Conservation (phyloP, 1,140 invertebrate species). For the Cotesia chilonis region DNA sequence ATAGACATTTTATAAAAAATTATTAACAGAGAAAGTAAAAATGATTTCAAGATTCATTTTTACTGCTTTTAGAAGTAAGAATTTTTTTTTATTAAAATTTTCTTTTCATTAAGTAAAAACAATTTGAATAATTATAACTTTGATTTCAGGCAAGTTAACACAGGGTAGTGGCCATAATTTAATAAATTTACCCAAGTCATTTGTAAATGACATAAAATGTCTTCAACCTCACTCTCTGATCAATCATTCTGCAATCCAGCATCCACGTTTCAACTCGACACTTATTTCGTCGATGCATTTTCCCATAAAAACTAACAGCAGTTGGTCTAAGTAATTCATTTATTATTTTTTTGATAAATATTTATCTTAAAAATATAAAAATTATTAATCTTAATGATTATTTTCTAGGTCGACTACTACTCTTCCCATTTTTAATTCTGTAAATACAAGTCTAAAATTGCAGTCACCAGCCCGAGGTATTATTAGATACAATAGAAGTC, state of each 20-base stretch:
- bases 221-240: background rate
- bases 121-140: too few species aligned
- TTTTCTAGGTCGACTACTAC: conserved; percentile 1
- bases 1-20: too few species aligned
- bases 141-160: background rate
- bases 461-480: conserved; percentile 64
- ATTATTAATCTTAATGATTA: background rate
- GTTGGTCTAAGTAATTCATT: too few species aligned
- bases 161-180: background rate
- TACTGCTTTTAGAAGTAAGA: too few species aligned
- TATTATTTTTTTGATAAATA: too few species aligned
- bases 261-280: background rate
- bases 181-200: background rate
- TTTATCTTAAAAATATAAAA: too few species aligned
- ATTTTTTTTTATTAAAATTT: too few species aligned
- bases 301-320: too few species aligned
- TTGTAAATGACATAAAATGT: background rate
- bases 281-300: background rate
- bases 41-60: too few species aligned
- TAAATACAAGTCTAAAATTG: background rate
- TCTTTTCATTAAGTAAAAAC: too few species aligned
- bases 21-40: too few species aligned
- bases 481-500: conserved; percentile 76
- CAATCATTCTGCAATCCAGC: conserved; percentile 1
- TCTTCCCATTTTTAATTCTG: conserved; percentile 7